Conservation (phyloP, 1,140 invertebrate genomes). For the Bombus ignitus region DNA sequence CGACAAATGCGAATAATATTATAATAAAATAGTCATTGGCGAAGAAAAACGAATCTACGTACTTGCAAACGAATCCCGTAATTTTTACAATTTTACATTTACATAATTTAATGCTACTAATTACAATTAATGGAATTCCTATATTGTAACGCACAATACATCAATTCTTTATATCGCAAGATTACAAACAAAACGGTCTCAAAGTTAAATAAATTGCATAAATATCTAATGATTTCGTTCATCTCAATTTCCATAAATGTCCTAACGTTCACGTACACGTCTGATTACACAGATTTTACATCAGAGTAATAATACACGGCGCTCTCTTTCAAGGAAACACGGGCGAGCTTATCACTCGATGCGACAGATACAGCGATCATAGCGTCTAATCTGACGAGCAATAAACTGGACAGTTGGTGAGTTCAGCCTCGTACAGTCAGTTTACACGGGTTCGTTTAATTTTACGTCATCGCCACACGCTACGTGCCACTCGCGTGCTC, state of each 20-base stretch:
- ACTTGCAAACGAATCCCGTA: too few species aligned
- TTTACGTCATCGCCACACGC: background rate
- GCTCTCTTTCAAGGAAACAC: background rate
- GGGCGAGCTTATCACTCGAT: background rate
- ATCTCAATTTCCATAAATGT: background rate
- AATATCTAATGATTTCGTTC: background rate
- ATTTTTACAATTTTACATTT: too few species aligned
- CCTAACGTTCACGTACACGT: background rate
- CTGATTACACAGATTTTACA: background rate
- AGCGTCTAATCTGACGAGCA: background rate
- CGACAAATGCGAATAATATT: too few species aligned
- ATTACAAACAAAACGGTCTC: too few species aligned
- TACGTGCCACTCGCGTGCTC: too few species aligned
- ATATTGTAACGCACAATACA: too few species aligned
- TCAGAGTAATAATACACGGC: background rate
- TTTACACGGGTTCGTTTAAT: background rate
- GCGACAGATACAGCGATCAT: background rate
- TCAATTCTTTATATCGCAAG: too few species aligned
- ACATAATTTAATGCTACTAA: too few species aligned
- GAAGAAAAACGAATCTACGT: too few species aligned
- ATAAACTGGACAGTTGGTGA: background rate
- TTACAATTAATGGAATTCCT: too few species aligned
- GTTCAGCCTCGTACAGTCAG: background rate
- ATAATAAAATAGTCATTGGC: too few species aligned
- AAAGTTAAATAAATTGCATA: too few species aligned